A percentile compares a stretch with the other conserved stretches of the same genome.
Evolutionary conservation across 2,113 vertebrate species (phyloP).

Genomic region (Pteronura brasiliensis): DNA sequence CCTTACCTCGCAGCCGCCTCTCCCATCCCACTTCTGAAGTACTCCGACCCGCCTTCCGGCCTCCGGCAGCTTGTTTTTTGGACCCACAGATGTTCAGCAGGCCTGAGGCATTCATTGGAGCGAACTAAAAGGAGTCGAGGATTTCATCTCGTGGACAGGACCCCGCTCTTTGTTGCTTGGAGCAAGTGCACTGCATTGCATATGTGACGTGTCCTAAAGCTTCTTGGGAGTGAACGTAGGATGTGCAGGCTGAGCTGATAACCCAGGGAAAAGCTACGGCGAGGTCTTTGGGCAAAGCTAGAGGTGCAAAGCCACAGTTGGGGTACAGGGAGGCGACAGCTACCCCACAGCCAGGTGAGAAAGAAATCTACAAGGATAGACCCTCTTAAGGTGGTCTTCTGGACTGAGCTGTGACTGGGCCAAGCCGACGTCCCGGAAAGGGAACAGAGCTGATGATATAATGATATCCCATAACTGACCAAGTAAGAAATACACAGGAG

Average conservation of each 20-base stretch:
- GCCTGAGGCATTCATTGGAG: not conserved
- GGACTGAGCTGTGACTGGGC: not conserved
- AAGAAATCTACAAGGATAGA: not conserved
- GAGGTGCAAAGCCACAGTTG: not conserved
- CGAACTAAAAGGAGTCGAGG: not conserved
- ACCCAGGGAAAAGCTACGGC: not conserved
- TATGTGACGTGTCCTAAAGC: not conserved
- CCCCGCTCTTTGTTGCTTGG: not conserved
- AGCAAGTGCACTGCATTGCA: not conserved
- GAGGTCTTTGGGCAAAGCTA: not conserved
- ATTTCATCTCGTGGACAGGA: not conserved
- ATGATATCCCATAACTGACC: not conserved
- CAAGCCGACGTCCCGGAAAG: not conserved
- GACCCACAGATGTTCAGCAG: not conserved
- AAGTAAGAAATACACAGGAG: not conserved
- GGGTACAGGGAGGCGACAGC: not conserved
- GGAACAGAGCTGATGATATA: not conserved
- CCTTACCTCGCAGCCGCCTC: not conserved
- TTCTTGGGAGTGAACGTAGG: not conserved
- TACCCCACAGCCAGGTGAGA: not conserved
- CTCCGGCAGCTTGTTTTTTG: slow-evolving; percentile 9
- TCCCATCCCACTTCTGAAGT: not conserved
- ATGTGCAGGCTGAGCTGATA: not conserved
- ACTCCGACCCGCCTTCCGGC: not conserved
- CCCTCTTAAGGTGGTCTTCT: not conserved